A percentile compares a stretch with the other conserved stretches of the same genome.
Conservation (phyloP, 2,113 vertebrate genomes). For the Formicarius rufipectus region DNA sequence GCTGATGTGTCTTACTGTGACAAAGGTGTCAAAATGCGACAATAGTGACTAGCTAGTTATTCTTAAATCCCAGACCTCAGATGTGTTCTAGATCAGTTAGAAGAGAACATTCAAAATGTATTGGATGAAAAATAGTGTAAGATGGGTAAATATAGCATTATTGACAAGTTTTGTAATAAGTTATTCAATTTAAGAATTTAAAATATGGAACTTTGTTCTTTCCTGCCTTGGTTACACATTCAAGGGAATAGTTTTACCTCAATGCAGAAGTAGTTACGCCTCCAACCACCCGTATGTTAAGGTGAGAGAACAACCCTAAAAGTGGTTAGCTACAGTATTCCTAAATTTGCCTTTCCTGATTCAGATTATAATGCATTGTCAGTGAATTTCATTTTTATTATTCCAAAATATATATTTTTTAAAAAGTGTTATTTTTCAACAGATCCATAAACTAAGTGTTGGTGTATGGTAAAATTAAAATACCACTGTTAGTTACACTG, state of each 20-base stretch:
- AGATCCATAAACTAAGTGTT: constrained; percentile 66
- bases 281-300: not conserved
- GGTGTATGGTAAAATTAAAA: constrained; percentile 53
- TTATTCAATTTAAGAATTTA: not conserved
- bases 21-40: constrained; percentile 47
- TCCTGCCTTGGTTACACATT: constrained; percentile 39
- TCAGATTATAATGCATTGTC: constrained; percentile 47
- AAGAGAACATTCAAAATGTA: not conserved
- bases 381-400: constrained; percentile 76
- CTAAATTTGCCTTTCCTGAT: constrained; percentile 57
- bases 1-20: constrained; percentile 52
- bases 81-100: not conserved
- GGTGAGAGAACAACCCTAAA: constrained; percentile 15
- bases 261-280: constrained; percentile 1
- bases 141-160: not conserved
- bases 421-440: constrained; percentile 80
- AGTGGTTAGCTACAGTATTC: constrained; percentile 44
- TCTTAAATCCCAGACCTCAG: constrained; percentile 24
- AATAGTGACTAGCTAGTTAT: constrained; percentile 15
- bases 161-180: constrained; percentile 13
- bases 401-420: constrained; percentile 79
- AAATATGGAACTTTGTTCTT: not conserved
- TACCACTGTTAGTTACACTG: constrained; percentile 65
- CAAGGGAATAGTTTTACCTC: constrained; percentile 38
- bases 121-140: not conserved